A percentile compares a stretch with the other conserved stretches of the same genome.
These are phyloP conservation scores for Bombus terrestris DNA, from an alignment of 1,140 invertebrate species.

Conservation along the genomic window DNA sequence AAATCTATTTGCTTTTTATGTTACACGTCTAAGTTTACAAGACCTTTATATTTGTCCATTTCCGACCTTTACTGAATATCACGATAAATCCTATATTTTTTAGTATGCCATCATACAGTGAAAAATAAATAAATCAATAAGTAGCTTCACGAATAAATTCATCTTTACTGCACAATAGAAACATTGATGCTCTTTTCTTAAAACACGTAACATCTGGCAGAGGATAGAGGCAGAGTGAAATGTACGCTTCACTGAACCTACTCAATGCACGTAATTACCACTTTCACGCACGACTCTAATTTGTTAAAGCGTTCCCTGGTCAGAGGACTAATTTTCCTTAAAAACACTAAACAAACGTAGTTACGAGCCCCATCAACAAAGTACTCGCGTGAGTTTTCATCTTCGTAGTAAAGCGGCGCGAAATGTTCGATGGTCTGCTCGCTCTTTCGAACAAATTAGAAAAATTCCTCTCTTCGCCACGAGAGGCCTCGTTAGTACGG, in stretches of 20 bases:
- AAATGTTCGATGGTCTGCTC: neutral
- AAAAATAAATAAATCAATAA: neutral
- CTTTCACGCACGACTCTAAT: neutral
- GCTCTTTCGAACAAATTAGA: neutral
- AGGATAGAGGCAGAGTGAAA: too few relatives aligned
- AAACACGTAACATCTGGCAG: neutral
- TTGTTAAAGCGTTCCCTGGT: neutral
- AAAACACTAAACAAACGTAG: neutral
- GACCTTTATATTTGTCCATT: neutral
- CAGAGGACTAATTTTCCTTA: neutral
- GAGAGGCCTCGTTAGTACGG: conserved; percentile 18
- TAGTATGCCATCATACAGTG: too few relatives aligned
- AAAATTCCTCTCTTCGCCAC: neutral
- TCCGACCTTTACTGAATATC: too few relatives aligned
- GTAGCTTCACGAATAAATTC: too few relatives aligned
- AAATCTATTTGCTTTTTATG: neutral
- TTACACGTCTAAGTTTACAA: neutral
- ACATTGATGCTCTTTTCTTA: neutral
- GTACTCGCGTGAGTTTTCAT: neutral
- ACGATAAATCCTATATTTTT: too few relatives aligned
- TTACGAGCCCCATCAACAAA: neutral
- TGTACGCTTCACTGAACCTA: neutral
- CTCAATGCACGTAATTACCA: neutral
- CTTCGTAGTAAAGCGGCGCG: neutral
- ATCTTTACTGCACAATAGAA: neutral